These are phyloP conservation scores for Oophaga pumilio DNA, from an alignment of 2,113 vertebrate genomes.

Conservation along the genomic window DNA sequence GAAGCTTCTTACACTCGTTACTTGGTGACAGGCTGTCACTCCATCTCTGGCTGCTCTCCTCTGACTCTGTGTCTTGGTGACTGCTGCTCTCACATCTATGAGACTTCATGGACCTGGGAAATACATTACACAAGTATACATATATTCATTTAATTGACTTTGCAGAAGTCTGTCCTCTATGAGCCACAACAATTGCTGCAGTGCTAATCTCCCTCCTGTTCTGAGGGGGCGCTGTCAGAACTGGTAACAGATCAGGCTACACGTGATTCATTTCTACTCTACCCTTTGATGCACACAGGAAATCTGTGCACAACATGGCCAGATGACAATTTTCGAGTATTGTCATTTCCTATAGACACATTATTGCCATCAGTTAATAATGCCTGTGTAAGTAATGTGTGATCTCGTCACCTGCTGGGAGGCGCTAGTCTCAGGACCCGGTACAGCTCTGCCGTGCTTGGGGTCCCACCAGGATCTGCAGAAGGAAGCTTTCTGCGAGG, in stretches of 20 bases:
- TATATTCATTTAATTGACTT: not conserved
- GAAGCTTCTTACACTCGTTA: slow-evolving; percentile 14
- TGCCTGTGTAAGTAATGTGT: not conserved
- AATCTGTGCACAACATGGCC: not conserved
- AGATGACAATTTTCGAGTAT: not conserved
- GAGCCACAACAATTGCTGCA: not conserved
- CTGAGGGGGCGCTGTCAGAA: not conserved
- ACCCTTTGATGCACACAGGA: not conserved
- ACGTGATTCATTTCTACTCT: not conserved
- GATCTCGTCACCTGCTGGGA: slow-evolving; percentile 34
- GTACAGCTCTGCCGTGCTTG: slow-evolving; percentile 78
- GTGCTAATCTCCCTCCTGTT: not conserved
- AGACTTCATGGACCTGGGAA: slow-evolving; percentile 21
- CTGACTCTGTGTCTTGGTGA: not conserved
- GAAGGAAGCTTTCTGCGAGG: not conserved
- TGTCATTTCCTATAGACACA: too few relatives aligned
- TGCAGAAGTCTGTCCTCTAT: not conserved
- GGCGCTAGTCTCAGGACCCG: slow-evolving; percentile 69
- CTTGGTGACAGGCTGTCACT: slow-evolving; percentile 29
- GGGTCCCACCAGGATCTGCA: slow-evolving; percentile 61
- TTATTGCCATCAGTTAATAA: too few relatives aligned
- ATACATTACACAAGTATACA: not conserved
- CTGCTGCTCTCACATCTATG: slow-evolving; percentile 6
- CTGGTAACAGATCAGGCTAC: not conserved
- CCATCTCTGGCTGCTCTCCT: slow-evolving; percentile 12